Conservation (phyloP, 2,797 vertebrate genomes). For the Sebastes iracundus region DNA sequence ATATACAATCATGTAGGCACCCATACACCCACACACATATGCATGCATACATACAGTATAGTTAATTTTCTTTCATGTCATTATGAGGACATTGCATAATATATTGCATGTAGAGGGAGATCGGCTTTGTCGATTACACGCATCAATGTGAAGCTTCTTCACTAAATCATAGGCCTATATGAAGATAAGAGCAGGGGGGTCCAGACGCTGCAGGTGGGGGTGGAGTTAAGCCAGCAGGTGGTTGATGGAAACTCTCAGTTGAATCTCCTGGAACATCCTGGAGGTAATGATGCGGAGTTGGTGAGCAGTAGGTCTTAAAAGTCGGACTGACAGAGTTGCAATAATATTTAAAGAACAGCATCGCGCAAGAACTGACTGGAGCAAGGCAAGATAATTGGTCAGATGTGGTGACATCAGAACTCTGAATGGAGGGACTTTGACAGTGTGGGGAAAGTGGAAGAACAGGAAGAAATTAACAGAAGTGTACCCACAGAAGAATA, state of each 20-base stretch:
- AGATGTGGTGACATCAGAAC: not conserved
- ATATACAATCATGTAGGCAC: too few relatives aligned
- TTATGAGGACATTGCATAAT: too few relatives aligned
- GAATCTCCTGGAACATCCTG: not conserved
- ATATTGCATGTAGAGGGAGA: too few relatives aligned
- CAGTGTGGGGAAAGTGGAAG: not conserved
- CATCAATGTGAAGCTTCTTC: not conserved
- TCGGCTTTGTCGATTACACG: not conserved
- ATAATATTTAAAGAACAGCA: not conserved
- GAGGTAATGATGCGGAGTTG: not conserved
- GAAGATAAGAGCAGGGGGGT: not conserved
- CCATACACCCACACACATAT: too few relatives aligned
- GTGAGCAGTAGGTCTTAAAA: not conserved
- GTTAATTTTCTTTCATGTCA: not conserved
- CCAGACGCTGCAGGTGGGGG: not conserved
- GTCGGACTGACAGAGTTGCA: not conserved
- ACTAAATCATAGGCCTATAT: not conserved
- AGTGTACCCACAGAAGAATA: not conserved
- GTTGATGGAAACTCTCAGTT: slow-evolving; percentile 11
- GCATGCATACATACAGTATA: too few relatives aligned
- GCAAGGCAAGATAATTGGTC: not conserved
- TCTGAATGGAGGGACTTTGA: not conserved
- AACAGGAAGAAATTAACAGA: not conserved
- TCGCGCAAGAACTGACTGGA: not conserved
- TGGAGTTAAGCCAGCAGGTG: slow-evolving; percentile 1